Percentiles rank a stretch among this genome's conserved stretches.
Conservation (phyloP, 2,113 vertebrate species). For the Pogonocichla stellata region DNA sequence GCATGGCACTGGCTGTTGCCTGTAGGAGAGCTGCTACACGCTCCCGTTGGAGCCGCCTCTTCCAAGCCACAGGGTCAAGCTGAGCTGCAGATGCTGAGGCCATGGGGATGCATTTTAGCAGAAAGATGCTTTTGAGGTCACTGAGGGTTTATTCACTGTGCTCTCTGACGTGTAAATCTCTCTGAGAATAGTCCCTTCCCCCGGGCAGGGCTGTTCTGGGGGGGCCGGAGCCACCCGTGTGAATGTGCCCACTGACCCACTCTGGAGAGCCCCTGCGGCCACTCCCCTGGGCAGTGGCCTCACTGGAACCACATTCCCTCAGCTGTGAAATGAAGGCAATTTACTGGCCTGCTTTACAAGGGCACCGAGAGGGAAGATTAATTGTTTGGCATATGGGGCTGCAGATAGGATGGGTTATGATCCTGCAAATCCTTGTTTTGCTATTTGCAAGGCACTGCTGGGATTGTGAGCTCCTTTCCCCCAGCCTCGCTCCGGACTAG, state of each 20-base stretch:
- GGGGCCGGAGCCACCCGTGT: neutral
- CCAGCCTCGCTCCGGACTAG: rapidly evolving
- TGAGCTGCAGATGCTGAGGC: neutral
- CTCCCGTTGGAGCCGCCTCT: neutral
- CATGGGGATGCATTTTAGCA: neutral
- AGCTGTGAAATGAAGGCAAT: slow-evolving; percentile 18
- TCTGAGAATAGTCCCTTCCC: neutral
- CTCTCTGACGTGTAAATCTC: neutral
- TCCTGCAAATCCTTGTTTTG: neutral
- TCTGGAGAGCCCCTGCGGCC: rapidly evolving
- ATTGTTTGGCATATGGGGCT: neutral
- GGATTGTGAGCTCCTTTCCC: rapidly evolving
- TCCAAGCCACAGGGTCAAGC: neutral
- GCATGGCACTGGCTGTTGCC: rapidly evolving
- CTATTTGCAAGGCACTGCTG: neutral
- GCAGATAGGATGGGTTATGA: neutral
- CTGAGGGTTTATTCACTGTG: neutral
- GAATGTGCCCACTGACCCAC: neutral
- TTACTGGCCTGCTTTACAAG: neutral
- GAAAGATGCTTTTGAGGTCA: slow-evolving; percentile 12
- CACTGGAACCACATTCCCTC: neutral
- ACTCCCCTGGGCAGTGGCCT: neutral
- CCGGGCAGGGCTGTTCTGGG: neutral
- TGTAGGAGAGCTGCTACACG: rapidly evolving
- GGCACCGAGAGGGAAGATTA: neutral